Conservation (phyloP, 2,113 vertebrate species). For the Orycteropus afer region DNA sequence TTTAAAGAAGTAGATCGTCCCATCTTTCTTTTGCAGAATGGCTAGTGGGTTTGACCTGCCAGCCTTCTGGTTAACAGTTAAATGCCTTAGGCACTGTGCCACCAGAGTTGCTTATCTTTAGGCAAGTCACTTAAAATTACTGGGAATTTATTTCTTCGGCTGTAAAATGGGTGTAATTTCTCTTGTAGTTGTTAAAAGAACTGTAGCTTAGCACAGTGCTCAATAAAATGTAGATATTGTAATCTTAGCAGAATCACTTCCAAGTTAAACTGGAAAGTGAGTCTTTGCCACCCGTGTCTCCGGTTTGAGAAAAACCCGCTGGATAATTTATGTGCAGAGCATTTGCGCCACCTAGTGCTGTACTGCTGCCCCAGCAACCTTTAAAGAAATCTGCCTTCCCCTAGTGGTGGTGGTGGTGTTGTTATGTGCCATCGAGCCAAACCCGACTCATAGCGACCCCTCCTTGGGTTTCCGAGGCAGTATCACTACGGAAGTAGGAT, state of each 20-base stretch:
- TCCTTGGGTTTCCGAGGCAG: no score
- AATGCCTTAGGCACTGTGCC: neutral
- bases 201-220: neutral
- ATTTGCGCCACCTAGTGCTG: conserved; percentile 60
- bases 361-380: neutral
- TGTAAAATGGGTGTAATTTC: neutral
- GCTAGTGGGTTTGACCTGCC: neutral
- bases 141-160: conserved; percentile 21
- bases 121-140: conserved; percentile 19
- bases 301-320: neutral
- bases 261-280: neutral
- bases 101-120: neutral
- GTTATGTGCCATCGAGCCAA: no score
- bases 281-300: neutral
- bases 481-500: no score
- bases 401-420: no score
- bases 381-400: neutral
- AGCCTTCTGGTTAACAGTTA: neutral
- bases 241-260: neutral
- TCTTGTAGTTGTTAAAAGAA: neutral
- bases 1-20: neutral
- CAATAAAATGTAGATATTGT: neutral
- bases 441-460: no score
- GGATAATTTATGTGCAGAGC: neutral
- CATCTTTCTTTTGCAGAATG: neutral